phyloP scores from a whole-genome alignment of 2,113 vertebrate genomes.

The Hemiscyllium ocellatum region DNA sequence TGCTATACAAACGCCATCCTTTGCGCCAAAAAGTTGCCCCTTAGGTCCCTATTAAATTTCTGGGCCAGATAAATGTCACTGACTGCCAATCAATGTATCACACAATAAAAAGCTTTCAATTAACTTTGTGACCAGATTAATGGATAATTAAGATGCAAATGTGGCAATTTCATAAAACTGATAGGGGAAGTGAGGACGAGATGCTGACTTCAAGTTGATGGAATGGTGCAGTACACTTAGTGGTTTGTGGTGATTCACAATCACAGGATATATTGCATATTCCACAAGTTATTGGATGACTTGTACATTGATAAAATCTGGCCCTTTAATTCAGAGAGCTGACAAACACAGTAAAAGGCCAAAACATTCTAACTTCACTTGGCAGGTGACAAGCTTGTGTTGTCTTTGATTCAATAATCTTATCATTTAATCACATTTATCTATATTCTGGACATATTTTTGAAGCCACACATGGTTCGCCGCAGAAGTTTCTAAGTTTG shows the following conservation, averaged over 20 bases:
- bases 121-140: neutral
- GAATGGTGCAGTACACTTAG: neutral
- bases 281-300: neutral
- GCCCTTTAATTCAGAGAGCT: neutral
- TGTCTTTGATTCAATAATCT: neutral
- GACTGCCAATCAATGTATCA: too few relatives aligned
- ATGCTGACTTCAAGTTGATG: neutral
- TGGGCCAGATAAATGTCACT: too few relatives aligned
- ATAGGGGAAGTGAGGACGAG: neutral
- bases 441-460: neutral
- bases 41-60: too few relatives aligned
- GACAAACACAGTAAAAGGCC: neutral
- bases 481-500: neutral
- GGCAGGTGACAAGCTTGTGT: neutral
- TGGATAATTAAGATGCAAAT: neutral
- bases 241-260: neutral
- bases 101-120: too few relatives aligned
- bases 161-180: neutral
- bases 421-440: conserved; percentile 2
- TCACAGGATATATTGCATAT: too few relatives aligned
- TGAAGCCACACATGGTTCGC: neutral
- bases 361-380: neutral
- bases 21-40: too few relatives aligned
- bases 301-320: neutral
- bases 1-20: too few relatives aligned